Evolutionary conservation across 2,888 invertebrate species (phyloP).

Genomic region (Ceramica pisi): DNA sequence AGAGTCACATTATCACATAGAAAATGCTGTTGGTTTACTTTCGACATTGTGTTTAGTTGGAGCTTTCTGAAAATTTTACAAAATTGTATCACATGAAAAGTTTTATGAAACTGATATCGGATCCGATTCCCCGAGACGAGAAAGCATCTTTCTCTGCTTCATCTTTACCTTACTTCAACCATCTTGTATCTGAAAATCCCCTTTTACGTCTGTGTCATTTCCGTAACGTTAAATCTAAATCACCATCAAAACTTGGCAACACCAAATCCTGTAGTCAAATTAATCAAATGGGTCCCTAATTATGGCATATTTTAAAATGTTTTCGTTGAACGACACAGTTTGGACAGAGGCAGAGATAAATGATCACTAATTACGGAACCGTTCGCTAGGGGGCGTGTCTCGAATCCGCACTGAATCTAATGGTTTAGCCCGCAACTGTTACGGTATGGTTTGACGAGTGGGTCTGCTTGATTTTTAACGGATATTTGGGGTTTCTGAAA

Average conservation of each 20-base stretch:
- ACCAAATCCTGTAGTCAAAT: conserved; percentile 74
- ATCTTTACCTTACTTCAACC: not conserved
- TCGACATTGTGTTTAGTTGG: not conserved
- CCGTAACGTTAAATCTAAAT: conserved; percentile 5
- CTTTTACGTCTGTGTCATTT: not conserved
- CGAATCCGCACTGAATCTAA: conserved; percentile 69
- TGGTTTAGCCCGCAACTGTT: conserved; percentile 61
- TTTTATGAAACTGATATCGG: not conserved
- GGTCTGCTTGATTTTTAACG: conserved; percentile 36
- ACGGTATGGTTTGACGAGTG: conserved; percentile 15
- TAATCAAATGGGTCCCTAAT: conserved; percentile 84
- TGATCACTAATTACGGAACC: conserved; percentile 84
- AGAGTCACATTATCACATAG: not conserved
- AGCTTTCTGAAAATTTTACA: not conserved
- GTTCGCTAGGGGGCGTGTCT: conserved; percentile 75
- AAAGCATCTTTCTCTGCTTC: not conserved
- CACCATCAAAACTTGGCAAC: conserved; percentile 37
- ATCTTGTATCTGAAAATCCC: not conserved
- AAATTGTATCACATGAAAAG: not conserved
- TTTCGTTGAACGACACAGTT: conserved; percentile 87
- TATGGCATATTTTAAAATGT: conserved; percentile 86
- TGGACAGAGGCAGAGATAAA: conserved; percentile 89
- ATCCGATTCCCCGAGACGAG: too few relatives aligned
- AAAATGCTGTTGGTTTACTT: too few relatives aligned
- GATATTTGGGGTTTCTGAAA: not conserved